Percentiles rank a stretch among this genome's conserved stretches.
These are phyloP conservation scores for Chouioia cunea DNA, from an alignment of 2,888 invertebrate genomes.

Conservation along the genomic window DNA sequence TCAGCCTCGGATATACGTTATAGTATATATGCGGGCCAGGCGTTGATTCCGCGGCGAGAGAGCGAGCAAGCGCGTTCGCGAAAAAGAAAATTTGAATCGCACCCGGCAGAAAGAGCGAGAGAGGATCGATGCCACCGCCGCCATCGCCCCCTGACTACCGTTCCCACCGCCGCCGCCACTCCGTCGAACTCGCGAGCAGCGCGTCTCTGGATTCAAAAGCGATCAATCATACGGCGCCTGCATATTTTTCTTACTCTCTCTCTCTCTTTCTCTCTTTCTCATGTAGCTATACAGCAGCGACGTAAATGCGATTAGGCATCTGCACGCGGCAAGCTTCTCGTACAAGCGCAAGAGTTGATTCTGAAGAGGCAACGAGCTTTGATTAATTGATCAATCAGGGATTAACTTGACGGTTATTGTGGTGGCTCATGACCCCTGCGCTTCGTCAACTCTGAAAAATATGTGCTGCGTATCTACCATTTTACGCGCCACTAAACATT, in stretches of 20 bases:
- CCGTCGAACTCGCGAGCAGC: neutral
- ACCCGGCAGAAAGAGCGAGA: neutral
- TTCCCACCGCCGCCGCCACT: too few species aligned
- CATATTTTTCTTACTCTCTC: constrained; percentile 24
- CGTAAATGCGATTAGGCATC: constrained; percentile 1
- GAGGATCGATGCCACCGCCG: constrained; percentile 16
- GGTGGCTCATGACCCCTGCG: too few species aligned
- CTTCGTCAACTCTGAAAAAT: too few species aligned
- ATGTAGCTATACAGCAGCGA: neutral
- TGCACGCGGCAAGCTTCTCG: too few species aligned
- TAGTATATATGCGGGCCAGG: neutral
- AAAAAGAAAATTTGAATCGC: constrained; percentile 38
- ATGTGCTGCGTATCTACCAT: too few species aligned
- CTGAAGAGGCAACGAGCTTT: too few species aligned
- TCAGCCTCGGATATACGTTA: too few species aligned
- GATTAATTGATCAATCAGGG: too few species aligned
- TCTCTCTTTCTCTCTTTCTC: constrained; percentile 15
- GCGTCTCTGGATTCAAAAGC: constrained; percentile 23
- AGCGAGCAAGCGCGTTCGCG: constrained; percentile 2
- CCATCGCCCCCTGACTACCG: too few species aligned
- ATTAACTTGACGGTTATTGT: too few species aligned
- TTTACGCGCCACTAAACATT: too few species aligned
- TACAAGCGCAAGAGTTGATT: too few species aligned
- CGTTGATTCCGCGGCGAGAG: constrained; percentile 23
- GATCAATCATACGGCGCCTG: constrained; percentile 17